Base-by-base conservation (phyloP, 2,113 vertebrate species). In the Raja brachyura region DNA sequence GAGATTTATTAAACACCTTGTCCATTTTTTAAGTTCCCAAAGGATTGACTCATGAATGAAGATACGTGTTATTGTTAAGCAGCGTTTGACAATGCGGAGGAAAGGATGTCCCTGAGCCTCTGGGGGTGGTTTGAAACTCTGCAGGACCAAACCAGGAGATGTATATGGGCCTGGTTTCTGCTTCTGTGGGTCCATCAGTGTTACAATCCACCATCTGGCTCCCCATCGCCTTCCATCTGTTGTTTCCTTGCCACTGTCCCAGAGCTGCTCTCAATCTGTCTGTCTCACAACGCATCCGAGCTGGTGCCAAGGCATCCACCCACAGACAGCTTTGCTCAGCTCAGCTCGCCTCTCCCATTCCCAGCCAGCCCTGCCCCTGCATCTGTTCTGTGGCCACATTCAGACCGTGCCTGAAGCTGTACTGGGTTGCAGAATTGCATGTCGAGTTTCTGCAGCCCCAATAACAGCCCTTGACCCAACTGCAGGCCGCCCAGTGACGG, bases 41-140 rank as follows among this genome's bases (percentile, higher is more conserved):
- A 73, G 63, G 90, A 73, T 14, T 92, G 33, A 20, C 20, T 54
- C 31, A 92, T 54, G 90, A 92, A 92, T 73, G 68, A 54, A 92
- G 33, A 92, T 48, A 33, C 20, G 22, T 6, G 9, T 70, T 73
- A 73, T 73, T 92, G 66, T 92, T 73, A 28, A 22, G 31, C 70
- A 73, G 90, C 6, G 11, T 73, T 73, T 92, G 66, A 92, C 90
- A 54, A 74, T 11, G 66, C 39, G 6, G 68, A 92, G 90, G 0
- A 13, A 92, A 63, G 39, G 90, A 74, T 73, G 10, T 74, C 68
- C 88, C 90, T 4, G 18, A 25, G 68, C 28, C 68, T 54, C 33
- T 73, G 33, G 39, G 66, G 11, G 39, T 5, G 66, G 39, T 28
- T 48, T 54, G 39, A 73, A 54, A 22, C 63, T 73, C 59, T 25